Conservation (phyloP, 2,888 invertebrate genomes). For the Halictus quadricinctus region DNA sequence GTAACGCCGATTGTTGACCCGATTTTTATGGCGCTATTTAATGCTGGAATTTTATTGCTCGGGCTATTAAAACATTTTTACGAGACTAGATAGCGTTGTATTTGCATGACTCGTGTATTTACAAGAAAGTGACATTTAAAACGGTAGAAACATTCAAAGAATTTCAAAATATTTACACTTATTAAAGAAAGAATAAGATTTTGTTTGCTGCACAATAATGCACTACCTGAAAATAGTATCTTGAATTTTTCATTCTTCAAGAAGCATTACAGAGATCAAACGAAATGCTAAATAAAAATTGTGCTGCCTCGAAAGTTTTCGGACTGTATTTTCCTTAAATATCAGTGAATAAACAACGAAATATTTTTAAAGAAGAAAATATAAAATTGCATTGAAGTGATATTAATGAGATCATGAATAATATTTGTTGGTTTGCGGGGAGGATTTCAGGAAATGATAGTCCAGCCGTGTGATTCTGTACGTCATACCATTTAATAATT, state of each 20-base stretch:
- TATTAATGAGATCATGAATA: neutral
- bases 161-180: neutral
- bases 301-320: too few relatives aligned
- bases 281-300: too few relatives aligned
- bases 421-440: neutral
- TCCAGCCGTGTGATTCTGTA: constrained; percentile 67
- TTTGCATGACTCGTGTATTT: neutral
- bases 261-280: too few relatives aligned
- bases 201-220: neutral
- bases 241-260: too few relatives aligned
- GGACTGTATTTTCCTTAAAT: too few relatives aligned
- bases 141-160: neutral
- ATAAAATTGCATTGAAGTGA: neutral
- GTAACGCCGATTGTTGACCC: neutral
- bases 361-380: too few relatives aligned
- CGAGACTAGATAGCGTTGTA: neutral
- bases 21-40: neutral
- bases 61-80: neutral
- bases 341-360: too few relatives aligned
- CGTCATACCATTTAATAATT: constrained; percentile 83
- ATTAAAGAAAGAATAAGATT: neutral
- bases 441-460: constrained; percentile 11
- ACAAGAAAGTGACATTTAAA: neutral
- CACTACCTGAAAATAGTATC: too few relatives aligned
- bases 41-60: neutral